Base-by-base conservation (phyloP, 35 echinoderm and acorn worm species). In the Holothuria glaberrima region DNA sequence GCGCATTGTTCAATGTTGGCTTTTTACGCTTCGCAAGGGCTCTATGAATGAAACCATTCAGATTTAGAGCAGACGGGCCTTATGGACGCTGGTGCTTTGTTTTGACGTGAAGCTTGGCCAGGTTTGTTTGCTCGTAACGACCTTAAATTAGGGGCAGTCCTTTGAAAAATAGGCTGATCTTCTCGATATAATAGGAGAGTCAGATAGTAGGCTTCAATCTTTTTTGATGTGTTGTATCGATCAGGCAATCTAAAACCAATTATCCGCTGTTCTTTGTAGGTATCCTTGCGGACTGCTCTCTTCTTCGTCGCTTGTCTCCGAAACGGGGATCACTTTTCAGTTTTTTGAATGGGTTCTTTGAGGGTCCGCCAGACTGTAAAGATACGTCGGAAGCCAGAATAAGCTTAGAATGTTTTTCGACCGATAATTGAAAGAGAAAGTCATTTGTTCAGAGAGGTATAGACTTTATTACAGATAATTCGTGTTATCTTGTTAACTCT, bases 391-490 rank as follows among this genome's bases (percentile, higher is more conserved):
- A 78, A 50, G 9, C 36, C 36, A 78, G 74, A 48, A 48, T 44
- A 33, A 27, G 38, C 38, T 78, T 75, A 75, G 71, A 41, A 75
- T 35, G 74, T 78, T 78, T 48, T 54, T 48, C 74, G 38, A 78
- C 21, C 26, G 74, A 78, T 78, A 78, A 78, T 78, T 78, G 74
- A 78, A 78, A 48, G 38, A 38, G 26, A 78, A 48, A 48, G 35
- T 48, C 38, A 78, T 78, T 78, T 78, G 74, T 78, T 78, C 74
- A 78, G n/a, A 48, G 74, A 50, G 21, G 36, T 21, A 73, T 29
- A 78, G 28, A 78, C 74, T 78, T 75, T 78, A 78, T 78, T 41
- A 48, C 36, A 21, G 38, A 48, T 78, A 78, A 48, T 78, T 78
- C 41, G 44, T 21, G 31, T 75, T 32, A 75, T 41, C 44, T 78